These are phyloP conservation scores for Villa cingulata DNA, from an alignment of 2,888 invertebrate species.

Conservation along the genomic window DNA sequence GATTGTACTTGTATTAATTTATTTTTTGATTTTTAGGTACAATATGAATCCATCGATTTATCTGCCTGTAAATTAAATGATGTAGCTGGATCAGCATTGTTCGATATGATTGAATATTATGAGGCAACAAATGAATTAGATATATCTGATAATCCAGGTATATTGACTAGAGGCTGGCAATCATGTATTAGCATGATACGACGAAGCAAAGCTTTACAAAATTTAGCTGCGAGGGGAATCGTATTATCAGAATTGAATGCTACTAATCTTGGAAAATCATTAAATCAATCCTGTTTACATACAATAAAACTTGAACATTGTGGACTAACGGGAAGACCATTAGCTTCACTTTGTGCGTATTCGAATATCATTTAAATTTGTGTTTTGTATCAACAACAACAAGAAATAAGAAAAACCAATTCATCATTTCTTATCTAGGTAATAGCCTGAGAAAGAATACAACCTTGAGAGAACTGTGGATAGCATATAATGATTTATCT, in stretches of 20 bases:
- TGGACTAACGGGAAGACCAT: constrained; percentile 55
- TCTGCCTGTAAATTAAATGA: constrained; percentile 32
- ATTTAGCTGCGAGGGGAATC: constrained; percentile 32
- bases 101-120: constrained; percentile 88
- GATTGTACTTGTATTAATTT: too few relatives aligned
- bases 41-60: constrained; percentile 34
- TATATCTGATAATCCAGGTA: constrained; percentile 60
- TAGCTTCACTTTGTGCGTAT: constrained; percentile 54
- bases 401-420: neutral
- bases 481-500: constrained; percentile 68
- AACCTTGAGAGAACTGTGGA: constrained; percentile 60
- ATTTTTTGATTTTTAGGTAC: constrained; percentile 23
- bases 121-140: constrained; percentile 65
- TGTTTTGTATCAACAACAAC: neutral
- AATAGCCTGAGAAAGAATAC: constrained; percentile 66
- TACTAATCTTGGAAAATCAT: constrained; percentile 56
- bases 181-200: constrained; percentile 44
- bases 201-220: constrained; percentile 30
- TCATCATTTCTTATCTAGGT: constrained; percentile 42
- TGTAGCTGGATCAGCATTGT: constrained; percentile 57
- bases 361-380: neutral
- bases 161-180: constrained; percentile 71
- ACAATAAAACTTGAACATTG: constrained; percentile 68
- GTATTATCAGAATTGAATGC: constrained; percentile 36
- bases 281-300: constrained; percentile 56